Base-by-base conservation (phyloP, 2,888 invertebrate genomes). In the Heliothis peltigera region DNA sequence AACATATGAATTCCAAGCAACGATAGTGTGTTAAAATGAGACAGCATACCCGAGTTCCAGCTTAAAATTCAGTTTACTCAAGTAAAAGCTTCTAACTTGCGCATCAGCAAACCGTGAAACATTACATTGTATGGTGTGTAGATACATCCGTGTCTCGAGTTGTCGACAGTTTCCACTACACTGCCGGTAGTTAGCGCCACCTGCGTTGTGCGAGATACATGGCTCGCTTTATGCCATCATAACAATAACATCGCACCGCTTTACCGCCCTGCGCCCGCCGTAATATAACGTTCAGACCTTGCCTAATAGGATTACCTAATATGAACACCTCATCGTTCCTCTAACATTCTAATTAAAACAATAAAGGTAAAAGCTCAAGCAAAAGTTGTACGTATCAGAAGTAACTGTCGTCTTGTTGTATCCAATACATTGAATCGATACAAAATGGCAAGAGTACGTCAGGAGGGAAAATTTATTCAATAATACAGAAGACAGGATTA, bases 401-500 rank as follows among this genome's bases (percentile, higher is more conserved):
- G 58, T 52, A 56, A 52, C 62, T 62, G 77, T 83, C 80, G 57
- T 66, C 73, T 82, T 84, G 87, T 81, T 87, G 87, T 87, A 90
- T 91, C 88, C 89, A 84, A 88, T 89, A 90, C 88, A 89, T 88
- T 88, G 81, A 85, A 81, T 85, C 81, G 75, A 70, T 70, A 65
- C 73, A 83, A 90, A 91, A 88, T 85, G 85, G 83, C 81, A 84
- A 84, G 87, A 87, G 85, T 85, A 89, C 84, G 83, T 83, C 80
- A 85, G 82, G 77, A 86, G 85, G 77, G 86, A 87, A 89, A 91
- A 89, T 92, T 91, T 92, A 92, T 92, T 92, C 91, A 91, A 91
- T 92, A 92, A 92, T 87, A 90, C 87, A 87, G 88, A 89, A 92
- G 90, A 91, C 87, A 89, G 87, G 90, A 92, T 91, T 91, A 92